phyloP scores from a whole-genome alignment of 2,797 vertebrate species.

The Enteromius trimaculatus region DNA sequence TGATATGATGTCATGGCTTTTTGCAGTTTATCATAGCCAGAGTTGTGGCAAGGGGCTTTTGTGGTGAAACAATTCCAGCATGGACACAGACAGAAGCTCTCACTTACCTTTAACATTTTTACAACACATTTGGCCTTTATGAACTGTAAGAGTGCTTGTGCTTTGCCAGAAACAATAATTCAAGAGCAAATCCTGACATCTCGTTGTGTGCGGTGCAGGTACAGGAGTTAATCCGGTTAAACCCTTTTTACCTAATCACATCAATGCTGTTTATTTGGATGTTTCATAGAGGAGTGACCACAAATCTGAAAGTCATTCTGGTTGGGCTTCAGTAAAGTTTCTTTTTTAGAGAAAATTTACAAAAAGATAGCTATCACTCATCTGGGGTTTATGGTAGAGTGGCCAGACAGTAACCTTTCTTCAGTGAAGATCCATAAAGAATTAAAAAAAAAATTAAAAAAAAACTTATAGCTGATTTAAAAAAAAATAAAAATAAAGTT shows the following conservation, averaged over 20 bases:
- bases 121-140: background rate
- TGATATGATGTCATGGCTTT: conserved; percentile 49
- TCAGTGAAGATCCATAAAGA: background rate
- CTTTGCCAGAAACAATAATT: conserved; percentile 4
- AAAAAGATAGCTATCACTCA: background rate
- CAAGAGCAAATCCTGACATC: background rate
- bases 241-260: background rate
- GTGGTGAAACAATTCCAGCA: background rate
- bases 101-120: conserved; percentile 3
- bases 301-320: background rate
- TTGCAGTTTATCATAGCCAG: conserved; percentile 29
- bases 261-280: background rate
- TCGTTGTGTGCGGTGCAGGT: background rate
- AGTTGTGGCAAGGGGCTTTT: background rate
- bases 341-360: background rate
- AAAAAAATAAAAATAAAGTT: background rate
- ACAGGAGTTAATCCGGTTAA: background rate
- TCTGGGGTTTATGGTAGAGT: background rate
- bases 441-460: background rate
- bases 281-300: background rate
- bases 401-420: background rate
- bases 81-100: conserved; percentile 23
- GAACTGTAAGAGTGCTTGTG: conserved; percentile 7
- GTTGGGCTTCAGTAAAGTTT: background rate
- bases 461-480: no score